A percentile compares a stretch with the other conserved stretches of the same genome.
phyloP scores from a whole-genome alignment of 2,113 vertebrate species.

The Oncorhynchus mykiss region DNA sequence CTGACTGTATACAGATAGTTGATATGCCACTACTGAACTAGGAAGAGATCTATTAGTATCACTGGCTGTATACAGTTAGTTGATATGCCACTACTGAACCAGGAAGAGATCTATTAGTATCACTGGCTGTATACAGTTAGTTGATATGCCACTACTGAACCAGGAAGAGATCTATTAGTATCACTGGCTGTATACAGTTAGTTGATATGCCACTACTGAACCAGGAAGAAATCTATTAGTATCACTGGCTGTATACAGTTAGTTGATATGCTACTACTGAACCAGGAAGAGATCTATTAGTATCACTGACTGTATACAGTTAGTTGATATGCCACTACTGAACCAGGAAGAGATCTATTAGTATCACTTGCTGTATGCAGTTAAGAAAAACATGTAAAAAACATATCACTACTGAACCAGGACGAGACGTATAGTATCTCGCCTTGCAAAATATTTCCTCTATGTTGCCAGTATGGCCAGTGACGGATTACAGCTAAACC shows the following conservation, averaged over 20 bases:
- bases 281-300: no score
- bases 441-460: background rate
- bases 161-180: background rate
- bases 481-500: background rate
- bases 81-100: no score
- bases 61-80: background rate
- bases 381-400: background rate
- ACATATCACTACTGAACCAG: background rate
- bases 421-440: no score
- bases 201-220: no score
- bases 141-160: no score
- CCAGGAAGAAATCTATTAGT: no score
- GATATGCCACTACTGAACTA: no score
- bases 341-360: no score
- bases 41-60: no score
- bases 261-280: background rate
- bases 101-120: background rate
- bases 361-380: no score
- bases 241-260: background rate
- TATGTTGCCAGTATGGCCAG: conserved; percentile 4
- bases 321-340: no score
- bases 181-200: background rate
- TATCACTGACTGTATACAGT: no score
- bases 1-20: background rate
- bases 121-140: background rate